Percentiles rank a stretch among this genome's conserved stretches.
phyloP scores from a whole-genome alignment of 1,140 invertebrate genomes.

The Drosophila paulistorum region DNA sequence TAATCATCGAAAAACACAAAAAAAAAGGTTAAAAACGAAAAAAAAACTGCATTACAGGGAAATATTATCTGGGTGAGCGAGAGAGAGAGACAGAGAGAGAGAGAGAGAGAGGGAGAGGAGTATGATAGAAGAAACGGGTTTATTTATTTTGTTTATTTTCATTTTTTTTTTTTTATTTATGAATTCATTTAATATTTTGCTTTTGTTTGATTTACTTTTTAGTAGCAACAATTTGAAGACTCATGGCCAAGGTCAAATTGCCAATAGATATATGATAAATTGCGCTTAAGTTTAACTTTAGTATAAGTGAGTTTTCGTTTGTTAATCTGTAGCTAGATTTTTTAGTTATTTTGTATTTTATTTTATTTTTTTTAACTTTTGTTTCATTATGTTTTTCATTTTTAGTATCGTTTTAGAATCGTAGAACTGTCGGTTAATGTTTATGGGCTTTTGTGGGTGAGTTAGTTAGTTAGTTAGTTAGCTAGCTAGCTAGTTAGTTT shows the following conservation, averaged over 20 bases:
- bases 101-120: neutral
- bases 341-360: conserved; percentile 28
- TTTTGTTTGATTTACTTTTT: conserved; percentile 49
- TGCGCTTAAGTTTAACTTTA: conserved; percentile 25
- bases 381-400: conserved; percentile 3
- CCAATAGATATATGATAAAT: conserved; percentile 60
- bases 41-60: conserved; percentile 9
- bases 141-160: conserved; percentile 42
- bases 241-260: conserved; percentile 69
- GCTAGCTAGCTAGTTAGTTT: neutral
- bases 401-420: neutral
- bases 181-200: conserved; percentile 24
- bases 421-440: neutral
- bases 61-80: neutral
- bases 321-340: conserved; percentile 27
- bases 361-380: neutral
- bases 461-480: neutral
- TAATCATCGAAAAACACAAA: conserved; percentile 31
- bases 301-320: conserved; percentile 11
- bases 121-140: conserved; percentile 36
- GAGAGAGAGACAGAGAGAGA: neutral
- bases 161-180: neutral
- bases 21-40: neutral
- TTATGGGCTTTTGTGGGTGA: conserved; percentile 5
- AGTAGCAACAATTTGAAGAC: conserved; percentile 52